Base-by-base conservation (phyloP, 2,797 vertebrate genomes). In the Melanotaenia parkinsoni region DNA sequence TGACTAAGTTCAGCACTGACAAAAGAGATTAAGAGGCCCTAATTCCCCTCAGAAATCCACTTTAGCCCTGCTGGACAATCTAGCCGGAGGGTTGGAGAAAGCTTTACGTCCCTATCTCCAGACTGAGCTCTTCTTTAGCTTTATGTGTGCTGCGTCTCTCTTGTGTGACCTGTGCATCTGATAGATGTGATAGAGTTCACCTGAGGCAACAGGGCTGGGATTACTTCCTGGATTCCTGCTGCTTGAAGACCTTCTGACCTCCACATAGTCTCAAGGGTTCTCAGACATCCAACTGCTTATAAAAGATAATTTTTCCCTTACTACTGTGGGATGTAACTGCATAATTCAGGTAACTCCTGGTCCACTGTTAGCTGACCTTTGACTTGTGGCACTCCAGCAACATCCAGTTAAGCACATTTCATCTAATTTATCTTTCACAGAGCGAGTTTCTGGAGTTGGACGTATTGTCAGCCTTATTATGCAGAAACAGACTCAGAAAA, bases 41-140 rank as follows among this genome's bases (percentile, higher is more conserved):
- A 91, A 91, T 90, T 92, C 87, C 86, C 81, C 82, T 87, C 85
- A 86, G 86, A 86, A 89, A 89, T 90, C 91, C 87, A 92, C 90
- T 92, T 89, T 75, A 92, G 89, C 86, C 79, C 53, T 71, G 62
- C 84, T 66, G 89, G 85, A 88, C 80, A 88, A 82, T 88, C 81
- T 74, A 50, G 81, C 88, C 86, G 2, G 50, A 77, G 86, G 87
- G 80, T 65, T 85, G 80, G 86, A 80, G 84, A 83, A 76, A 84
- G 85, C 79, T 79, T 83, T 81, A 86, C 80, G 83, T 88, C 85
- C 75, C 74, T 72, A 67, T 83, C 67, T 1, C 72, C 83, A 63
- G 72, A 16, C 77, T 82, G 72, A 77, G 80, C 72, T 79, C 61
- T 65, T 75, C 68, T 76, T 35, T 75, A 72, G 76, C 75, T 77